These are phyloP conservation scores for Cinclus cinclus DNA, from an alignment of 2,113 vertebrate species.

Conservation along the genomic window DNA sequence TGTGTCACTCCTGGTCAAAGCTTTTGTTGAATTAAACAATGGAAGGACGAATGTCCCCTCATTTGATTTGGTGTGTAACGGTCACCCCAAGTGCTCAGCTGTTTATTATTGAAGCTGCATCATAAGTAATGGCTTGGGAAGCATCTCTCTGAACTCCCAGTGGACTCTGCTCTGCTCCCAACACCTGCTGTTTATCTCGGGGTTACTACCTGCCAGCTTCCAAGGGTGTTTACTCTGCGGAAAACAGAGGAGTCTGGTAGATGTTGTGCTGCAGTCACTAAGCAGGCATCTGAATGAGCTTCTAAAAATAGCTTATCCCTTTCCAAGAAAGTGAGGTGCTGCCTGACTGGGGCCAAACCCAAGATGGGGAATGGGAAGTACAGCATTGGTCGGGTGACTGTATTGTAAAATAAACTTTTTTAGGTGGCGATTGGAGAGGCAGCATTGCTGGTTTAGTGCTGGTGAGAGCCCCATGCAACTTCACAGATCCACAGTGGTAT, in stretches of 20 bases:
- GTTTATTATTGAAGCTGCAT: accelerated
- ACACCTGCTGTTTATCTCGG: accelerated
- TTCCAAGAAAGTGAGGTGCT: background rate
- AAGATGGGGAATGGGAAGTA: background rate
- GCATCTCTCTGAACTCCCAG: background rate
- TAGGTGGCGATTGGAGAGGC: background rate
- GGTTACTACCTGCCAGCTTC: background rate
- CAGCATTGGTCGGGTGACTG: background rate
- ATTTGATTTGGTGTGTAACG: accelerated
- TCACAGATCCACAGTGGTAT: accelerated
- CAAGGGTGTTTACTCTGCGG: background rate
- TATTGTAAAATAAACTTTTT: background rate
- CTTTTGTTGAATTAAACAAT: background rate
- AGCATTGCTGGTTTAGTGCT: background rate
- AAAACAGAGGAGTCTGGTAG: background rate
- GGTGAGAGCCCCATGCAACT: background rate
- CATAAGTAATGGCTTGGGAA: background rate
- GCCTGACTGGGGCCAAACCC: background rate
- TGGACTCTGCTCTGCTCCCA: background rate
- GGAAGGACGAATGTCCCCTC: background rate
- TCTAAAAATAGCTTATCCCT: background rate
- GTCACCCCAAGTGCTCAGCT: background rate
- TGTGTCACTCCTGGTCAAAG: accelerated
- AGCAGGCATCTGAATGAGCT: background rate
- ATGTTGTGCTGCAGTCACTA: background rate